Conservation (phyloP, 1,140 invertebrate genomes). For the Drosophila tropicalis region DNA sequence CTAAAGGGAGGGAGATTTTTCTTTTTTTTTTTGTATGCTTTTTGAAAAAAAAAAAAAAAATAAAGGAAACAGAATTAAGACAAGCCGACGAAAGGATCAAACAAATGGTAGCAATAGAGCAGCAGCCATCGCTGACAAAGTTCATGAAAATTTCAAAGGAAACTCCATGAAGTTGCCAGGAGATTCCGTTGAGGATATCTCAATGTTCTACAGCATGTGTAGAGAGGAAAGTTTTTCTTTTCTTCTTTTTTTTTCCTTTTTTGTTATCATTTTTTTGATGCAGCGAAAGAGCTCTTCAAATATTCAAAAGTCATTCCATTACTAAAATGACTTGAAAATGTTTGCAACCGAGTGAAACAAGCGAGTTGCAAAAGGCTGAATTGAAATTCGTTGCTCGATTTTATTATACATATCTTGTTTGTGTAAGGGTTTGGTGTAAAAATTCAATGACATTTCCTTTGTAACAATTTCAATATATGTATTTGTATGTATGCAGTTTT, state of each 20-base stretch:
- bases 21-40: background rate
- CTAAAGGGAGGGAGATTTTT: background rate
- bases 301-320: conserved; percentile 75
- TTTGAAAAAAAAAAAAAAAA: background rate
- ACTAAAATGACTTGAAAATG: conserved; percentile 61
- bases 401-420: conserved; percentile 27
- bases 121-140: conserved; percentile 13
- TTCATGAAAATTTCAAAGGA: conserved; percentile 63
- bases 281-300: conserved; percentile 59
- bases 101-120: conserved; percentile 8
- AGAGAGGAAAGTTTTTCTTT: conserved; percentile 4
- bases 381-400: conserved; percentile 35
- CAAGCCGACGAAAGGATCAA: conserved; percentile 36
- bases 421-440: conserved; percentile 34
- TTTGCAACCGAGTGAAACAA: conserved; percentile 40
- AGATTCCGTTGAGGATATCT: conserved; percentile 25
- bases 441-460: conserved; percentile 61
- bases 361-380: conserved; percentile 9
- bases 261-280: conserved; percentile 15
- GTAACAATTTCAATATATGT: conserved; percentile 50
- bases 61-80: conserved; percentile 41
- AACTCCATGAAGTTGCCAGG: conserved; percentile 29
- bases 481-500: conserved; percentile 34
- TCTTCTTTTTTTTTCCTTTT: conserved; percentile 17
- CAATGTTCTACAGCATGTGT: conserved; percentile 30